These are phyloP conservation scores for Teinopalpus imperialis DNA, from an alignment of 2,888 invertebrate species.

Conservation along the genomic window DNA sequence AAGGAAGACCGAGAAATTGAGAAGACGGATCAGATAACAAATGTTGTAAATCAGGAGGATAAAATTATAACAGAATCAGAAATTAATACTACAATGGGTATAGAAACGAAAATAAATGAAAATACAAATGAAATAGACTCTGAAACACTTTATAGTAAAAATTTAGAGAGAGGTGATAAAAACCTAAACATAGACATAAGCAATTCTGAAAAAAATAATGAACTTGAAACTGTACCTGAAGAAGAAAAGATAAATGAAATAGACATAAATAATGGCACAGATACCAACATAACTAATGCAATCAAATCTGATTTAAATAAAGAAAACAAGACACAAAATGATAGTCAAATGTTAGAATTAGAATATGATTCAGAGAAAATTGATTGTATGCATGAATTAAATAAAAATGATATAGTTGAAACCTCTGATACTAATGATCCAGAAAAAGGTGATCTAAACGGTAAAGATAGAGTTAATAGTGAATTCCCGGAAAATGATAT, in stretches of 20 bases:
- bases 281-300: neutral
- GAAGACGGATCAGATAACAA: conserved; percentile 14
- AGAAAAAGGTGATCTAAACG: conserved; percentile 3
- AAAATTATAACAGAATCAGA: no score
- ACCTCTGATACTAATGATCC: conserved; percentile 7
- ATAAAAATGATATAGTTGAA: conserved; percentile 22
- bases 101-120: conserved; percentile 3
- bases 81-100: no score
- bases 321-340: conserved; percentile 28
- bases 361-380: conserved; percentile 48
- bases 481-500: conserved; percentile 61
- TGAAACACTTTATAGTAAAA: no score
- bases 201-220: conserved; percentile 17
- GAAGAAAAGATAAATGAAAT: conserved; percentile 2
- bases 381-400: conserved; percentile 9
- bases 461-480: conserved; percentile 34
- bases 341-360: conserved; percentile 47
- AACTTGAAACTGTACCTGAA: conserved; percentile 1
- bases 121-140: no score
- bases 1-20: conserved; percentile 1
- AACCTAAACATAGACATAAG: no score
- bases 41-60: neutral
- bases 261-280: conserved; percentile 8
- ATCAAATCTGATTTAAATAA: conserved; percentile 14
- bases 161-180: no score